Percentiles rank a stretch among this genome's conserved stretches.
phyloP scores from a whole-genome alignment of 2,888 invertebrate species.

The Bombyx huttoni region DNA sequence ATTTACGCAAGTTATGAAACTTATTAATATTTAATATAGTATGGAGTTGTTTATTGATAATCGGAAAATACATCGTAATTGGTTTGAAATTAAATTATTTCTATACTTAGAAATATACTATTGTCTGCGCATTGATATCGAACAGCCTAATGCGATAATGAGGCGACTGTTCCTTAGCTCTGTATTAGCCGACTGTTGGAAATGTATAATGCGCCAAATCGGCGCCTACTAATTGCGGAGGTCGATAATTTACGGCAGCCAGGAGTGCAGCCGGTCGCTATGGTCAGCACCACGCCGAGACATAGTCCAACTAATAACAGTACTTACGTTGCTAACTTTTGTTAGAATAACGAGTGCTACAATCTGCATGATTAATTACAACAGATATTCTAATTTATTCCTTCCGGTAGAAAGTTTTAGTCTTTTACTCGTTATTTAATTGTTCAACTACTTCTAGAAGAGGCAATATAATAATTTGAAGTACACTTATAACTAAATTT shows the following conservation, averaged over 20 bases:
- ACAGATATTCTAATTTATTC: too few relatives aligned
- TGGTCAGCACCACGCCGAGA: constrained; percentile 26
- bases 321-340: not conserved
- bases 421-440: too few relatives aligned
- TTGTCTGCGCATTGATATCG: constrained; percentile 1
- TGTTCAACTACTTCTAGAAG: too few relatives aligned
- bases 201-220: constrained; percentile 53
- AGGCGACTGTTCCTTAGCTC: constrained; percentile 13
- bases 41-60: too few relatives aligned
- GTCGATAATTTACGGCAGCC: constrained; percentile 53
- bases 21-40: too few relatives aligned
- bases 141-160: constrained; percentile 10
- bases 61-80: too few relatives aligned
- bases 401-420: too few relatives aligned
- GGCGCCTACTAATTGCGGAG: constrained; percentile 64
- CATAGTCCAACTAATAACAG: constrained; percentile 20
- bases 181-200: constrained; percentile 20
- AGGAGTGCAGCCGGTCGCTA: constrained; percentile 34
- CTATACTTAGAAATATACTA: not conserved
- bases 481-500: too few relatives aligned
- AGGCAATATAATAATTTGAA: too few relatives aligned
- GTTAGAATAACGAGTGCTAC: too few relatives aligned
- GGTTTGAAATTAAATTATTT: not conserved
- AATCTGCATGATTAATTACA: too few relatives aligned
- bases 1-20: too few relatives aligned